Percentiles rank a stretch among this genome's conserved stretches.
Conservation (phyloP, 2,113 vertebrate genomes). For the Takifugu bimaculatus region DNA sequence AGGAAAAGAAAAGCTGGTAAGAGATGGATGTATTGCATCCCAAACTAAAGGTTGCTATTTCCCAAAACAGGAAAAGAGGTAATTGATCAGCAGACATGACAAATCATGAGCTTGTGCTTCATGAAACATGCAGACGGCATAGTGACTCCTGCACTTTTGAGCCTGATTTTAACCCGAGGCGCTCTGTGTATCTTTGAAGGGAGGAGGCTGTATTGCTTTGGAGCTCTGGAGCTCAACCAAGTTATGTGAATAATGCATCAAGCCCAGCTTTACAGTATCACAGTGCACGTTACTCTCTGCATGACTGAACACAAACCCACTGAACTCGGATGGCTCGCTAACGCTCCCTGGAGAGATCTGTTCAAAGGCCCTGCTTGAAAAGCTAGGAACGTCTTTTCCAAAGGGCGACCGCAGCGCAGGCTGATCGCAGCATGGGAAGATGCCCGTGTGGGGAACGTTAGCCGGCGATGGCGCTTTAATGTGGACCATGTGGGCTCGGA, state of each 20-base stretch:
- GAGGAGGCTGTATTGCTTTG: conserved; percentile 18
- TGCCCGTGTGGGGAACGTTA: conserved; percentile 17
- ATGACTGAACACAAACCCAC: conserved; percentile 63
- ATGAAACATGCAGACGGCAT: conserved; percentile 9
- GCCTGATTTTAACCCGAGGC: conserved; percentile 9
- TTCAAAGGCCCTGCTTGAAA: conserved; percentile 44
- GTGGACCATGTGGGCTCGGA: conserved; percentile 52
- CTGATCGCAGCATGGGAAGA: conserved; percentile 23
- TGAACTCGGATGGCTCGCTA: conserved; percentile 47
- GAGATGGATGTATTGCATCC: too few species aligned
- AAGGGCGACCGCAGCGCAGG: conserved; percentile 23
- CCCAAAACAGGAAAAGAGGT: too few species aligned
- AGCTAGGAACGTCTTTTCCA: conserved; percentile 49
- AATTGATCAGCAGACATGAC: not conserved
- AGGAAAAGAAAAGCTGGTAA: not conserved
- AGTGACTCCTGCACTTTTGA: not conserved
- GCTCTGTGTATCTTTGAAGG: conserved; percentile 26
- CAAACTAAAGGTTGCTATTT: too few species aligned
- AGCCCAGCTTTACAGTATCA: conserved; percentile 48
- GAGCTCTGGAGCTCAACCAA: conserved; percentile 38
- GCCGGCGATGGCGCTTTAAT: conserved; percentile 46
- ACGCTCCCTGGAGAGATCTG: conserved; percentile 48
- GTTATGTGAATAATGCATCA: conserved; percentile 65
- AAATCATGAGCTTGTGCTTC: conserved; percentile 2
- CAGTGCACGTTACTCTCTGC: conserved; percentile 46